Evolutionary conservation across 2,888 invertebrate genomes (phyloP).

Genomic region (Ormyrus labotus): DNA sequence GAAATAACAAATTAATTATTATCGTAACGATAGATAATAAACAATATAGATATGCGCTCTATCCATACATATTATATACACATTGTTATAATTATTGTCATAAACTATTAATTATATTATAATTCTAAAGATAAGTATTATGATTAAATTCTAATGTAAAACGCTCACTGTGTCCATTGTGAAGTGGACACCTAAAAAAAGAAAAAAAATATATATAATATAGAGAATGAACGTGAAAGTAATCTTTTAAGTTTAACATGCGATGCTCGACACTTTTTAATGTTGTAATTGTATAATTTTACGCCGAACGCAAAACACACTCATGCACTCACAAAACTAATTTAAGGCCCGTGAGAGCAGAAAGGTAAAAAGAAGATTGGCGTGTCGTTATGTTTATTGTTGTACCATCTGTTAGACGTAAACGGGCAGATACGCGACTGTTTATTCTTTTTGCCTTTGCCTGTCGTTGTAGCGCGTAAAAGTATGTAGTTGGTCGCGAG

Average conservation of each 20-base stretch:
- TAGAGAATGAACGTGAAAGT: conserved; percentile 15
- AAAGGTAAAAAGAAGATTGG: not conserved
- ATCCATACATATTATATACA: conserved; percentile 44
- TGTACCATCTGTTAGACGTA: conserved; percentile 17
- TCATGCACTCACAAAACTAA: not conserved
- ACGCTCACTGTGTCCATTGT: not conserved
- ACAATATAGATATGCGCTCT: conserved; percentile 46
- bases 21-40: conserved; percentile 39
- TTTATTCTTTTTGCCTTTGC: conserved; percentile 7
- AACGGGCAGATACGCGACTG: not conserved
- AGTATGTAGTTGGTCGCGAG: not conserved
- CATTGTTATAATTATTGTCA: conserved; percentile 45
- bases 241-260: not conserved
- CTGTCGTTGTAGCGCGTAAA: conserved; percentile 40
- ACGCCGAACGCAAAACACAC: not conserved
- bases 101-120: conserved; percentile 35
- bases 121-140: conserved; percentile 40
- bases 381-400: conserved; percentile 18
- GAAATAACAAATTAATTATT: conserved; percentile 33
- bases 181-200: not conserved
- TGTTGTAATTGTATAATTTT: conserved; percentile 28
- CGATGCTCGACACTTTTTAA: conserved; percentile 23
- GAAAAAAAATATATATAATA: not conserved
- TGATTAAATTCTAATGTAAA: conserved; percentile 34
- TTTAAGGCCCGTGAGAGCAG: not conserved